phyloP scores from a whole-genome alignment of 1,140 invertebrate species.

The Lerema accius region DNA sequence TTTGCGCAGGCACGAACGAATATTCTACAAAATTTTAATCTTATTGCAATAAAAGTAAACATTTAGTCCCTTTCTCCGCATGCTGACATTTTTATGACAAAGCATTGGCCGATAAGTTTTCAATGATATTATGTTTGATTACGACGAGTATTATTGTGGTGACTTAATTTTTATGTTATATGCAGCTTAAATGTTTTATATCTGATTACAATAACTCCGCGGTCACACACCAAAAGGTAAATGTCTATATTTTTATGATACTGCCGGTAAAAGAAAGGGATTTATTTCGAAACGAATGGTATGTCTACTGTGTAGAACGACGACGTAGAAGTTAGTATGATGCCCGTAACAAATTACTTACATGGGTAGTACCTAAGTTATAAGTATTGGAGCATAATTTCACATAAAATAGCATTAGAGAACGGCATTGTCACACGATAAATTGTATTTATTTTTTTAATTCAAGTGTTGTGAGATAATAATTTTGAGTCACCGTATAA shows the following conservation, averaged over 20 bases:
- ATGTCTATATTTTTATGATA: no score
- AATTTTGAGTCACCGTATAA: slow-evolving; percentile 56
- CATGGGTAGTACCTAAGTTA: slow-evolving; percentile 18
- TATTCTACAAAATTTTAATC: neutral
- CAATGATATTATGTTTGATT: neutral
- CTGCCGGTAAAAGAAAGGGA: slow-evolving; percentile 47
- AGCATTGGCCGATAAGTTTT: neutral
- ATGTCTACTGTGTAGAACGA: slow-evolving; percentile 82
- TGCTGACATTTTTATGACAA: slow-evolving; percentile 3
- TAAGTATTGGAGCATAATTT: slow-evolving; percentile 35
- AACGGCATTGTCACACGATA: slow-evolving; percentile 48
- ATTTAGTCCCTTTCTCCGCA: neutral
- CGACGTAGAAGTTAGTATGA: slow-evolving; percentile 63
- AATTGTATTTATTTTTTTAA: slow-evolving; percentile 56
- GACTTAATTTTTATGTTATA: neutral
- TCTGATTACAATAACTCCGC: no score
- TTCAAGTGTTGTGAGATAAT: slow-evolving; percentile 71
- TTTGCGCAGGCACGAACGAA: neutral
- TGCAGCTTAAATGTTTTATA: neutral
- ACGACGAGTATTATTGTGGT: neutral
- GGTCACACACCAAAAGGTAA: no score
- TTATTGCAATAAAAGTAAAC: neutral
- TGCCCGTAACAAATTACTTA: slow-evolving; percentile 47
- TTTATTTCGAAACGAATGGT: slow-evolving; percentile 80
- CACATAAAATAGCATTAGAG: slow-evolving; percentile 24